Evolutionary conservation across 2,113 vertebrate species (phyloP).

Genomic region (Psilopsiagon aurifrons): DNA sequence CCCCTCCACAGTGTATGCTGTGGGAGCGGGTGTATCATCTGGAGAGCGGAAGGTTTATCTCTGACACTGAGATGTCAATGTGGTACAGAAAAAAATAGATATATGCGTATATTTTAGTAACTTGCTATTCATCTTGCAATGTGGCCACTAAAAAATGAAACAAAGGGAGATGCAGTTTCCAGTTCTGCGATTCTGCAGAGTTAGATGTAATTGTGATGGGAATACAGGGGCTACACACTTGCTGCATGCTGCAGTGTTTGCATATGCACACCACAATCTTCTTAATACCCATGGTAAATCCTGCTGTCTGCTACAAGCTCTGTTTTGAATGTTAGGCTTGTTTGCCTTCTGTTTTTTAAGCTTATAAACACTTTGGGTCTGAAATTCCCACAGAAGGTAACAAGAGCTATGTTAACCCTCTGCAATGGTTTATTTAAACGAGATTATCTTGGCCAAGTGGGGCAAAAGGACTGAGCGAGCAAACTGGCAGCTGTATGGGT

Average conservation of each 20-base stretch:
- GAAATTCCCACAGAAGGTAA: slow-evolving; percentile 20
- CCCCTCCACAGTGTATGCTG: neutral
- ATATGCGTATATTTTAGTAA: neutral
- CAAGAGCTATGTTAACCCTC: neutral
- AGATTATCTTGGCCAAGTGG: neutral
- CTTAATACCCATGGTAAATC: slow-evolving; percentile 56
- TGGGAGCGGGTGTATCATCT: neutral
- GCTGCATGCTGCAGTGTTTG: neutral
- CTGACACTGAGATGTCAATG: neutral
- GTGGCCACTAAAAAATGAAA: fast-evolving
- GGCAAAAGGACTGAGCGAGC: neutral
- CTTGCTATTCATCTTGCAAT: neutral
- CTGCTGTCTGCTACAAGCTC: slow-evolving; percentile 29
- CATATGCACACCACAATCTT: slow-evolving; percentile 4
- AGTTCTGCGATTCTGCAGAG: neutral
- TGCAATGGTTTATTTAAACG: neutral
- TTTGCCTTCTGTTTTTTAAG: slow-evolving; percentile 55
- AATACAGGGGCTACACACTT: neutral
- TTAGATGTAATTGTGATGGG: neutral
- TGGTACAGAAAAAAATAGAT: neutral
- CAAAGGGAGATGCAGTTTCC: neutral
- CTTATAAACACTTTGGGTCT: slow-evolving; percentile 22
- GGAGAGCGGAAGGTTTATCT: neutral
- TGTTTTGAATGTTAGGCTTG: slow-evolving; percentile 20
- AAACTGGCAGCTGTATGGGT: neutral